Base-by-base conservation (phyloP, 2,797 vertebrate species). In the Tangara arthus region DNA sequence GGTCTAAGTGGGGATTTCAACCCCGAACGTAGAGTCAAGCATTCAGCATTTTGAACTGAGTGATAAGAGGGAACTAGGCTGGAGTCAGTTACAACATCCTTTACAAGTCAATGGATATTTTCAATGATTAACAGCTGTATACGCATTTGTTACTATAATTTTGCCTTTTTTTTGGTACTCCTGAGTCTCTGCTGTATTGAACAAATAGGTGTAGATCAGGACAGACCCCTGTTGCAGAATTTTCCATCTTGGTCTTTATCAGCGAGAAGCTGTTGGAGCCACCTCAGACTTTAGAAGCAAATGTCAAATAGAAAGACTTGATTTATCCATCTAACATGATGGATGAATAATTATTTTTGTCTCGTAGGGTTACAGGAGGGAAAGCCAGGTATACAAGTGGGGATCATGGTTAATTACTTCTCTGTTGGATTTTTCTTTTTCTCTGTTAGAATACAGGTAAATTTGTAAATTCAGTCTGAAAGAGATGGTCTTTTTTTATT, bases 51-150 rank as follows among this genome's bases (percentile, higher is more conserved):
- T 73, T 41, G 15, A 21, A 75, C 12, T n/a, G 9, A 35, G 7
- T 57, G 5, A 3, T 44, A 28, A 57, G 64, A 11, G 1, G 3
- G 1, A 9, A 4, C 3, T 41, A 46, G 24, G 12, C 5, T 2
- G 2, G 20, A 78, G 22, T 61, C 8, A 24, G 15, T 49, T 69
- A 44, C 15, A 52, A 28, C 15, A 28, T 34, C 20, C 5, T 71
- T 59, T 42, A 39, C 9, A 27, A 30, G 26, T 5, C 22, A 30
- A 8, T 35, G 7, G 26, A 10, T 61, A 18, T 91, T 80, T 68
- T 26, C 17, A 63, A 2, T 53, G 2, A 35, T 8, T 57, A 23
- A n/a, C 4, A 41, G 6, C 5, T 34, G 15, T 28, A 28, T 16
- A 6, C 3, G 5, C 1, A 70, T 42, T 47, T 60, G 6, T 73